Conservation (phyloP, 1,140 invertebrate genomes). For the Neuroterus valhalla region DNA sequence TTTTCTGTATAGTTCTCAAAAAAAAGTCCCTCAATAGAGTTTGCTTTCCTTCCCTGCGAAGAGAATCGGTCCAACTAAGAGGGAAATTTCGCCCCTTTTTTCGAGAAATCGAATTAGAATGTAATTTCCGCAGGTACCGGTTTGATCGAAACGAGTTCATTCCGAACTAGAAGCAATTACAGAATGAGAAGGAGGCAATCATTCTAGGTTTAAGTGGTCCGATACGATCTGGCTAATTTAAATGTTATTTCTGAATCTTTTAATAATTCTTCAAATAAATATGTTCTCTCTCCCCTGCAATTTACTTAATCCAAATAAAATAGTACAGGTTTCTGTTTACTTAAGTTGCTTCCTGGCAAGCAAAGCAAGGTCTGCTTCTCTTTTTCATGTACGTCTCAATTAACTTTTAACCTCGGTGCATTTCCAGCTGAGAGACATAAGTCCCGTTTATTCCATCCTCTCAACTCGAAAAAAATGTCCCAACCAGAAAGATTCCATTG, state of each 20-base stretch:
- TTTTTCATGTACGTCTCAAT: background rate
- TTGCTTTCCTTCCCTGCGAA: background rate
- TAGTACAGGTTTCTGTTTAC: too few relatives aligned
- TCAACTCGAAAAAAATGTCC: background rate
- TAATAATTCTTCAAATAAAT: too few relatives aligned
- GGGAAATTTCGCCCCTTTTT: constrained; percentile 16
- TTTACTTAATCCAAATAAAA: too few relatives aligned
- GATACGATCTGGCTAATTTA: too few relatives aligned
- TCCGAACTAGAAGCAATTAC: background rate
- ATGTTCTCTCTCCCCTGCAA: too few relatives aligned
- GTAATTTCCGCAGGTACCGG: constrained; percentile 10
- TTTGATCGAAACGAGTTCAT: background rate
- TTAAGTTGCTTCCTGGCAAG: too few relatives aligned
- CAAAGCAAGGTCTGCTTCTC: background rate
- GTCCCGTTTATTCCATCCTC: background rate
- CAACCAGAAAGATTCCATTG: background rate
- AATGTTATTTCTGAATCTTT: too few relatives aligned
- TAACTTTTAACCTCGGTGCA: background rate
- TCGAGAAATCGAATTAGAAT: constrained; percentile 26
- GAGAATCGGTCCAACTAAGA: background rate
- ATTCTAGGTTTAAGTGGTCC: background rate
- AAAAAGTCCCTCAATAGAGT: constrained; percentile 9
- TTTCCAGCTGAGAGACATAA: background rate
- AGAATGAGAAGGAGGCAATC: background rate
- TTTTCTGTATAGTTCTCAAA: too few relatives aligned